These are phyloP conservation scores for Odontesthes bonariensis DNA, from an alignment of 2,113 vertebrate genomes.

Conservation along the genomic window DNA sequence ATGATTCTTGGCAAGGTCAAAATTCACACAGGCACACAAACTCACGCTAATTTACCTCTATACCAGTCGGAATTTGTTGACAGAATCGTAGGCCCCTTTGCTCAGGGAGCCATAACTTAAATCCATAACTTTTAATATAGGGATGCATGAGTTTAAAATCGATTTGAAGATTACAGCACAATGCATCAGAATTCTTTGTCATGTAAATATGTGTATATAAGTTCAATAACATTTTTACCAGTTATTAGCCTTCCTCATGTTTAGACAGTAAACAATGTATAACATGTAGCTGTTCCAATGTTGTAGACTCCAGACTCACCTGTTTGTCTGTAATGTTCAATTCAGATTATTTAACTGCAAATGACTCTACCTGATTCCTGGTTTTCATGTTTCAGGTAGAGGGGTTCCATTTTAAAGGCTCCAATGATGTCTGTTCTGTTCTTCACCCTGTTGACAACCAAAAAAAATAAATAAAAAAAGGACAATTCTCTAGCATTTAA, in stretches of 20 bases:
- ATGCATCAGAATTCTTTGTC: slow-evolving; percentile 5
- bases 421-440: slow-evolving; percentile 88
- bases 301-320: background rate
- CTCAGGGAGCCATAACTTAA: no score
- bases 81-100: no score
- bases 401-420: slow-evolving; percentile 94
- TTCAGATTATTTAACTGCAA: background rate
- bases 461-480: background rate
- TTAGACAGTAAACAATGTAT: background rate
- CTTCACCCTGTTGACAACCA: slow-evolving; percentile 88
- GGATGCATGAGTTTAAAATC: background rate
- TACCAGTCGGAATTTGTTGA: no score
- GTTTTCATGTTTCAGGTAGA: slow-evolving; percentile 93
- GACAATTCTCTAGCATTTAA: background rate
- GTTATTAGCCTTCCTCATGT: background rate
- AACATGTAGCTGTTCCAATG: background rate
- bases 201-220: background rate
- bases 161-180: background rate
- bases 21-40: no score
- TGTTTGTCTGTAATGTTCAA: background rate
- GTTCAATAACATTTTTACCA: background rate
- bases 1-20: no score
- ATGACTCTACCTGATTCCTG: slow-evolving; percentile 90
- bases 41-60: no score
- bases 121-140: background rate